Evolutionary conservation across 2,797 vertebrate species (phyloP), one percentile per base, ranked within the genome.

Genomic region (Coccyzus lansbergi): DNA sequence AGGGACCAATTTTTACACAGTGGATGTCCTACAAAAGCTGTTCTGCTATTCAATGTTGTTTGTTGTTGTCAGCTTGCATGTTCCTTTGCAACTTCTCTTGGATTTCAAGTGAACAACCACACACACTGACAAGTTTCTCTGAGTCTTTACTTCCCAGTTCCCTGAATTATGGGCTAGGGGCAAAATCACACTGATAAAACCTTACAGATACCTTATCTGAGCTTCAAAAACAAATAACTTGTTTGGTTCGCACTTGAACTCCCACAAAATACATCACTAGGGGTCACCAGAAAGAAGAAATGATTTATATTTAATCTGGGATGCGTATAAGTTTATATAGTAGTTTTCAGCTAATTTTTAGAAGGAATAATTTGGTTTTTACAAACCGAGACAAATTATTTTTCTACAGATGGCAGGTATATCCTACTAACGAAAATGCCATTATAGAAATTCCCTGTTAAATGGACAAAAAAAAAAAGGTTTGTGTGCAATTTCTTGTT

Each of bases 371-470:
- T 91, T 94, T 92, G 79, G 59, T 49, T 88, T 79, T 95, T 85
- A 91, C 72, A 93, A 93, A 78, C 12, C 48, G 89, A 75, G 86
- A 86, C 71, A 94, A 88, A 95, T 91, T 62, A 56, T 89, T 93
- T 86, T 81, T 79, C 70, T 60, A 52, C 52, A 82, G 86, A 83
- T 3, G 12, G 76, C 49, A 94, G 88, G 58, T 83, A 84, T 81
- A 94, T 85, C 52, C 49, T 82, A 13, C 56, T 95, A 92, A 92
- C 91, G 67, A 95, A 95, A 95, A 85, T 83, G 33, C 10, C 67
- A 85, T 85, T 88, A 63, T 38, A 92, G 75, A 68, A 93, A 6
- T 20, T 4, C 16, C 26, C 9, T 67, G 20, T 82, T 71, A 49
- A 20, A 85, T 56, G 42, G 34, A 11, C 8, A 25, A 53, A 51